Base-by-base conservation (phyloP, 2,888 invertebrate genomes). In the Noctua janthe region DNA sequence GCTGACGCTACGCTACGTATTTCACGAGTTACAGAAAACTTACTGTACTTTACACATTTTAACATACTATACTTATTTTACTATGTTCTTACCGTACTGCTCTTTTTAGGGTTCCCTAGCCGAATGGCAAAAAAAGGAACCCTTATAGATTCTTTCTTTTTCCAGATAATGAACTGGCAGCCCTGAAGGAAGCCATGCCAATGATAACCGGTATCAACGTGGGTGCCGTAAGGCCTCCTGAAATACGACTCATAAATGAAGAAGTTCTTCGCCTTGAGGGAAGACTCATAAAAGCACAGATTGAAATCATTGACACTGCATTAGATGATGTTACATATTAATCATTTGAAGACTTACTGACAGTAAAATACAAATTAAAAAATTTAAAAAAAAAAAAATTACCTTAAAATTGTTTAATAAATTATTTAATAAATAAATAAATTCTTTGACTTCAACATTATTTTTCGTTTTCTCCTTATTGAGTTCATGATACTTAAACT, bases 131-230 rank as follows among this genome's bases (percentile, higher is more conserved):
- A 39, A 39, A 39, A 39, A 2, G 35, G 35, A 39, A 39, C 35
- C 35, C 35, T 39, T 39, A 39, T 39, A 3, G 35, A 39, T 39
- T 39, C 2, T 29, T 54, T 35, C 2, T 70, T 51, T 66, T 11
- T 35, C 17, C 71, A 76, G 79, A 43, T 66, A 66, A 47, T 13
- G n/a, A 43, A 43, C 47, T 66, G 0, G 49, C 77, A 5, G 75
- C 80, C 2, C 1, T 56, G 2, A 82, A 80, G 15, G 72, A 11
- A 70, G 64, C 73, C 23, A 70, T 82, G 72, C 51, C 69, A 23
- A 5, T 82, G n/a, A 10, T 82, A 17, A 70, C 79, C 7, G 79
- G 79, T 39, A 73, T 76, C 8, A 17, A 82, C 29, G 56, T 73
- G 39, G 82, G 82, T 1, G n/a, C 54, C 0, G 29, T 69, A 17